These are phyloP conservation scores for Pomatorhinus ruficollis DNA, from an alignment of 2,113 vertebrate species.

Conservation along the genomic window DNA sequence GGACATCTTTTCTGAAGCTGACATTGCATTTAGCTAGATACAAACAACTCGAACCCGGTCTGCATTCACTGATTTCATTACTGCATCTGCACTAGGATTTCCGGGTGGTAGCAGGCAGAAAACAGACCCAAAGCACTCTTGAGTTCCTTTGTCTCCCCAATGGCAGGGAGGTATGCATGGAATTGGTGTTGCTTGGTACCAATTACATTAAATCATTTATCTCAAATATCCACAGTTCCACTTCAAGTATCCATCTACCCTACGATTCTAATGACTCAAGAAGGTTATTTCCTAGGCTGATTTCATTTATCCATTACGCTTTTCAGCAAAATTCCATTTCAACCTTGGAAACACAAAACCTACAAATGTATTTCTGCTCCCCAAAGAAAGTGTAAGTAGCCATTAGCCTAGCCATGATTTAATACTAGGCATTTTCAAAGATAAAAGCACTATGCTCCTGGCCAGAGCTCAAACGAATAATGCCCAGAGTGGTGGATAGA, in stretches of 20 bases:
- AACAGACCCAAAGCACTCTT: background rate
- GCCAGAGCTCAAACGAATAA: background rate
- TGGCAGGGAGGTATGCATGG: background rate
- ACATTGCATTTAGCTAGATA: background rate
- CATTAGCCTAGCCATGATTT: background rate
- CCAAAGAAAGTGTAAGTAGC: background rate
- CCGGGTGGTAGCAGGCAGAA: background rate
- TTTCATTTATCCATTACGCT: background rate
- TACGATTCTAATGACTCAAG: background rate
- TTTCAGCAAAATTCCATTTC: constrained; percentile 7
- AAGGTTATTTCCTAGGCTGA: background rate
- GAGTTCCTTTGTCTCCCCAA: background rate
- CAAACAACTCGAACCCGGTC: background rate
- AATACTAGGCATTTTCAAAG: background rate
- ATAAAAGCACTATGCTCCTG: background rate
- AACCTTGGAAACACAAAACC: background rate
- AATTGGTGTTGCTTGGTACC: background rate
- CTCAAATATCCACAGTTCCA: background rate
- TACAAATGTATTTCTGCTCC: background rate
- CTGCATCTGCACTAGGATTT: background rate
- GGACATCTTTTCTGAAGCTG: background rate
- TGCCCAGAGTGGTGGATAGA: background rate
- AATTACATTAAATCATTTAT: background rate
- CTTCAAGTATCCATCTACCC: background rate
- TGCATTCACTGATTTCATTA: background rate